Percentiles rank a stretch among this genome's conserved stretches.
phyloP scores from a whole-genome alignment of 2,113 vertebrate species.

The Crypturellus undulatus region DNA sequence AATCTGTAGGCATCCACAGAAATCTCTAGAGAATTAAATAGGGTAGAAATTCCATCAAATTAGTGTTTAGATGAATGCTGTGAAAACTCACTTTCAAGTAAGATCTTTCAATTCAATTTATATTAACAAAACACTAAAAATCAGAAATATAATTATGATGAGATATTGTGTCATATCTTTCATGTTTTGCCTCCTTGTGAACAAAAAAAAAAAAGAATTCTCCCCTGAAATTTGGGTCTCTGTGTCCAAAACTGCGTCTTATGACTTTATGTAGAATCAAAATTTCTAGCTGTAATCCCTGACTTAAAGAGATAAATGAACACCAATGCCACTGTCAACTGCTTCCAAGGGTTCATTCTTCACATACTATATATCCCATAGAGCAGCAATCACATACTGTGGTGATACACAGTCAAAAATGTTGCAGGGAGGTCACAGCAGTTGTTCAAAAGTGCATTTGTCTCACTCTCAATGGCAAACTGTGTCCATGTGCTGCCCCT shows the following conservation, averaged over 20 bases:
- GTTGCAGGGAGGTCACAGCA: neutral
- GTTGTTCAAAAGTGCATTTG: neutral
- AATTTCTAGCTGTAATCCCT: neutral
- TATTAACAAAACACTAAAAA: neutral
- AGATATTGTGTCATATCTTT: neutral
- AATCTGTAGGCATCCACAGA: neutral
- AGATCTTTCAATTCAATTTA: neutral
- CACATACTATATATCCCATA: neutral
- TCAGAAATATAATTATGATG: neutral
- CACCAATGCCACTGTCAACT: neutral
- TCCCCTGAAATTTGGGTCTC: neutral
- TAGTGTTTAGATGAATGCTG: neutral
- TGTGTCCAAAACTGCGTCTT: neutral
- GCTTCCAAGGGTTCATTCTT: neutral
- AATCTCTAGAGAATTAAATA: neutral
- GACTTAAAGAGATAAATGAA: neutral
- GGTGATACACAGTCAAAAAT: neutral
- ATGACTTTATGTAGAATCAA: neutral
- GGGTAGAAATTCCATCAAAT: neutral
- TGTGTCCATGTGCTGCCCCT: neutral
- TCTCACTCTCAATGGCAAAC: neutral
- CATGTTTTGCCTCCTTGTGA: neutral
- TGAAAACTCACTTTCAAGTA: neutral
- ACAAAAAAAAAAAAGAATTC: neutral
- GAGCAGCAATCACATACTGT: neutral